A percentile compares a stretch with the other conserved stretches of the same genome.
phyloP scores from a whole-genome alignment of 2,797 vertebrate genomes.

The Gila robusta region DNA sequence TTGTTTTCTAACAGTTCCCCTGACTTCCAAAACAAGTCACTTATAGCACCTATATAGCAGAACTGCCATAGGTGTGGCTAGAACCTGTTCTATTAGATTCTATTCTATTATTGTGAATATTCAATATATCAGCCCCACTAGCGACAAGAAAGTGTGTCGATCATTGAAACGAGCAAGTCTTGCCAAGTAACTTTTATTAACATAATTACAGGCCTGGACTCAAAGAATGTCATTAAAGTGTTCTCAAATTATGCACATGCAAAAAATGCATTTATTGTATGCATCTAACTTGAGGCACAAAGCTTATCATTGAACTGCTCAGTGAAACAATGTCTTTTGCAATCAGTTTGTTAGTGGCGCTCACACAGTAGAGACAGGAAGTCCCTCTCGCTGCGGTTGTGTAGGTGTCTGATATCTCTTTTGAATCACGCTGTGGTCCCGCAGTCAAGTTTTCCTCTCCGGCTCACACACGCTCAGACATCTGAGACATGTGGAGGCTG shows the following conservation, averaged over 20 bases:
- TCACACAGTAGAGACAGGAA: not conserved
- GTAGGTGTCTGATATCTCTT: constrained; percentile 11
- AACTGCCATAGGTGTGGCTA: no score
- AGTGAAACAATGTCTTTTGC: not conserved
- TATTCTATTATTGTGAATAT: no score
- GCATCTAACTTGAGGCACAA: not conserved
- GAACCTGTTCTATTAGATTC: no score
- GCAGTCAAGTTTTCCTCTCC: constrained; percentile 9
- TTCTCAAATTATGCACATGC: not conserved
- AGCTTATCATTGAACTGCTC: not conserved
- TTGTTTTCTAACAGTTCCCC: not conserved
- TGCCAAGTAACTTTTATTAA: not conserved
- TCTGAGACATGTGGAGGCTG: constrained; percentile 8
- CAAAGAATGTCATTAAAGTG: constrained; percentile 1
- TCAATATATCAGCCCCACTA: not conserved
- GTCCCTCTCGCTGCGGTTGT: not conserved
- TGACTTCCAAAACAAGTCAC: not conserved
- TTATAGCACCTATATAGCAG: not conserved
- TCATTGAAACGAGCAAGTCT: not conserved
- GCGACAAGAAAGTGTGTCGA: not conserved
- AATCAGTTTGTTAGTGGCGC: not conserved
- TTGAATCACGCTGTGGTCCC: constrained; percentile 6
- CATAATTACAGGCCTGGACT: not conserved
- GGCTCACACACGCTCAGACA: constrained; percentile 1
- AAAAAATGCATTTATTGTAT: not conserved